phyloP scores from a whole-genome alignment of 2,113 vertebrate species.

The Pampusana beccarii region DNA sequence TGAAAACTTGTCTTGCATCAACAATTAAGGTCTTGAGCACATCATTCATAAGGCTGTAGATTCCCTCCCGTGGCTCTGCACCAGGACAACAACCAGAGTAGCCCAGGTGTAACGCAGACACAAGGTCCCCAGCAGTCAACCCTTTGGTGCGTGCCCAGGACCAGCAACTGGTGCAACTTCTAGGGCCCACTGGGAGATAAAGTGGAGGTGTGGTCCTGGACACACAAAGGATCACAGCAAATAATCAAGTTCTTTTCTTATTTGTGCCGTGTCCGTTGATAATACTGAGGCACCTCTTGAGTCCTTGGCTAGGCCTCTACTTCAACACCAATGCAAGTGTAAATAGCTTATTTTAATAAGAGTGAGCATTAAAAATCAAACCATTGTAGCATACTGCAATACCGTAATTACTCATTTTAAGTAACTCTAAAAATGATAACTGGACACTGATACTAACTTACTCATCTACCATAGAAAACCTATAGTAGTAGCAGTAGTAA shows the following conservation, averaged over 20 bases:
- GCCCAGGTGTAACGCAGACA: accelerated
- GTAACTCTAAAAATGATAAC: not conserved
- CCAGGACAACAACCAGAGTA: not conserved
- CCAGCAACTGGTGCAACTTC: not conserved
- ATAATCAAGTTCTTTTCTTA: not conserved
- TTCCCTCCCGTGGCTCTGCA: not conserved
- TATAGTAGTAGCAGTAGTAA: not conserved
- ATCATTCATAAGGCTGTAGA: not conserved
- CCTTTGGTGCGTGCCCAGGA: not conserved
- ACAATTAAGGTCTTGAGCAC: not conserved
- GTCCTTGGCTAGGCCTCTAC: not conserved
- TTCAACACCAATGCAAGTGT: not conserved
- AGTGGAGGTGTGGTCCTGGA: not conserved
- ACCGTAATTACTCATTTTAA: not conserved
- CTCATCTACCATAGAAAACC: not conserved
- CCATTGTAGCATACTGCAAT: no score
- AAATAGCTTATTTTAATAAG: not conserved
- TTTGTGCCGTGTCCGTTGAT: not conserved
- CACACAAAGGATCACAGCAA: not conserved
- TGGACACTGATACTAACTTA: not conserved
- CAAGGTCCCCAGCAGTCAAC: not conserved
- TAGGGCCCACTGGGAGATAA: not conserved
- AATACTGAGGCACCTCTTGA: not conserved
- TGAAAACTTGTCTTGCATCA: not conserved
- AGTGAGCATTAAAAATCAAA: not conserved